Evolutionary conservation across 1,140 invertebrate genomes (phyloP).

Genomic region (Chionoecetes opilio): DNA sequence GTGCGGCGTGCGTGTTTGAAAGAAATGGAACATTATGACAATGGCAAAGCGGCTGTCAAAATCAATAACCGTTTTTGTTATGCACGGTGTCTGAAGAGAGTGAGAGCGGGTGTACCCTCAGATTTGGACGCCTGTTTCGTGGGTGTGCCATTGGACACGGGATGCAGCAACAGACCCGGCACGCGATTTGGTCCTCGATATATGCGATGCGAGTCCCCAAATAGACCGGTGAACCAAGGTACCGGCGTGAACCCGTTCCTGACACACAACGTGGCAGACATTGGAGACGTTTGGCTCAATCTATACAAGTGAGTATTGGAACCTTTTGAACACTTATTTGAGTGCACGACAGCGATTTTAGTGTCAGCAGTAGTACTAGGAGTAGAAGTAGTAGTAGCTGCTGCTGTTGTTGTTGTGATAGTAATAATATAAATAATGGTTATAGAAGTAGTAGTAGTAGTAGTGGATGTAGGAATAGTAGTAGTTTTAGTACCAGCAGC

Average conservation of each 20-base stretch:
- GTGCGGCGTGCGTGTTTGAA: too few species aligned
- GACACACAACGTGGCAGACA: conserved; percentile 64
- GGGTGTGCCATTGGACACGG: conserved; percentile 64
- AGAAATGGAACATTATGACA: too few species aligned
- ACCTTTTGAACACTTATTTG: background rate
- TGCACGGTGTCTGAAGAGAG: too few species aligned
- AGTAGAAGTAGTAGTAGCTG: background rate
- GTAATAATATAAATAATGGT: too few species aligned
- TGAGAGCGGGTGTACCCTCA: too few species aligned
- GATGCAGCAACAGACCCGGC: conserved; percentile 37
- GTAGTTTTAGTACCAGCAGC: too few species aligned
- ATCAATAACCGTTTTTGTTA: too few species aligned
- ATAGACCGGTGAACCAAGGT: conserved; percentile 58
- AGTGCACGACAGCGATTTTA: background rate
- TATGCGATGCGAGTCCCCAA: conserved; percentile 54
- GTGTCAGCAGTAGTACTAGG: background rate
- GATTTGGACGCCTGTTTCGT: conserved; percentile 69
- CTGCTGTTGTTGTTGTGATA: background rate
- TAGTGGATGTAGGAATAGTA: too few species aligned
- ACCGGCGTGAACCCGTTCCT: conserved; percentile 59
- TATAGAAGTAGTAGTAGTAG: too few species aligned
- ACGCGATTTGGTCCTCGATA: conserved; percentile 55
- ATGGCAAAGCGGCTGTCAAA: too few species aligned
- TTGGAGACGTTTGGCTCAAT: conserved; percentile 65
- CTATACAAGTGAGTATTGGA: conserved; percentile 47